These are phyloP conservation scores for Hypercompe scribonia DNA, from an alignment of 2,888 invertebrate genomes.

Conservation along the genomic window DNA sequence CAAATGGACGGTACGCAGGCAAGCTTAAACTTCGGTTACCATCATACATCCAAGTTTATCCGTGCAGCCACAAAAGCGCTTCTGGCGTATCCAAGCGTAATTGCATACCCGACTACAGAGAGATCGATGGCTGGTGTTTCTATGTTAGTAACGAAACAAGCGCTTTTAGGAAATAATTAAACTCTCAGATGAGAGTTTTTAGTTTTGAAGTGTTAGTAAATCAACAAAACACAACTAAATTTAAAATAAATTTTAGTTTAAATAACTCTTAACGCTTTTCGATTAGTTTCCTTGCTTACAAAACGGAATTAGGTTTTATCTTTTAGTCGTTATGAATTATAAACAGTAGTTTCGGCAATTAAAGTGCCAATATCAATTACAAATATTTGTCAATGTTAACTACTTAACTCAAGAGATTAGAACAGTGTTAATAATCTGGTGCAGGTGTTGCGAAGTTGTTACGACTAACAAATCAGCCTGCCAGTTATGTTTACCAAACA, in stretches of 20 bases:
- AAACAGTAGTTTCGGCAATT: neutral
- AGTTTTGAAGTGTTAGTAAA: neutral
- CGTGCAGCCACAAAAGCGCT: neutral
- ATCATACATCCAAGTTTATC: neutral
- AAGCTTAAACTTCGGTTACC: neutral
- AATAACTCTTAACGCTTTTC: neutral
- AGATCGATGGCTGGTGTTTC: neutral
- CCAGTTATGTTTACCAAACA: too few species aligned
- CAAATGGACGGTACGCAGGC: neutral
- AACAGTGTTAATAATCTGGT: too few species aligned
- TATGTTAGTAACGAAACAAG: neutral
- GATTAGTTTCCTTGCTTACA: neutral
- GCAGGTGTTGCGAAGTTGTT: too few species aligned
- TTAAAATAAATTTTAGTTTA: too few species aligned
- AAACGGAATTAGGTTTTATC: neutral
- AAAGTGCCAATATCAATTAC: slow-evolving; percentile 1
- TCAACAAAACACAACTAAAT: neutral
- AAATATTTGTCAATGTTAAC: too few species aligned
- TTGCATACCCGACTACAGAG: neutral
- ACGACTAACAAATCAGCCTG: too few species aligned
- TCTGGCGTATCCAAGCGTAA: neutral
- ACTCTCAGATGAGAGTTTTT: neutral
- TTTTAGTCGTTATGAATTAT: neutral
- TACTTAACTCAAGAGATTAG: too few species aligned
- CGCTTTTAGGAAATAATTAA: neutral